Conservation (phyloP, 2,888 invertebrate genomes). For the Steinernema scapterisci region DNA sequence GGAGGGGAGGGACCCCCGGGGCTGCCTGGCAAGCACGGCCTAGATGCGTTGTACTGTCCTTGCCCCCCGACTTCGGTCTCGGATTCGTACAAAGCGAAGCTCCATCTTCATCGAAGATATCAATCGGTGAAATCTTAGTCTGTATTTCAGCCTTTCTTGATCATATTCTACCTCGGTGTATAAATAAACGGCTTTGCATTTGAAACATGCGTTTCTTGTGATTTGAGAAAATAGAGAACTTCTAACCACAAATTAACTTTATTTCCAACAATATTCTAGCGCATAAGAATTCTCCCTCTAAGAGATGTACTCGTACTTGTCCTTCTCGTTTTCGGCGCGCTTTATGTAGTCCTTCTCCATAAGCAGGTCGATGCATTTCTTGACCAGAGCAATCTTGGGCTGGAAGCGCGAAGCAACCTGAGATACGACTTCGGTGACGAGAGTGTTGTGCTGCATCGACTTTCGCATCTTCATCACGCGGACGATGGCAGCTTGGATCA, state of each 20-base stretch:
- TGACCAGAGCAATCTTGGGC: constrained; percentile 75
- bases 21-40: background rate
- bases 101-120: background rate
- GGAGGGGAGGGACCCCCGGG: constrained; percentile 13
- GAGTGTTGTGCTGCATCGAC: constrained; percentile 84
- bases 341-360: constrained; percentile 85
- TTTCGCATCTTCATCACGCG: constrained; percentile 94
- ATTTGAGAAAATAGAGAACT: too few species aligned
- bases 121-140: background rate
- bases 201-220: too few species aligned
- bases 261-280: too few species aligned
- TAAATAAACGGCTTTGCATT: too few species aligned
- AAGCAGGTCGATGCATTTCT: constrained; percentile 99
- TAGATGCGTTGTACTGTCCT: background rate
- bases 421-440: constrained; percentile 93
- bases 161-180: too few species aligned
- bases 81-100: background rate
- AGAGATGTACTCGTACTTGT: constrained; percentile 48
- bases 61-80: background rate
- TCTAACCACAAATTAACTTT: too few species aligned
- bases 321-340: constrained; percentile 44
- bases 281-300: constrained; percentile 11
- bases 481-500: constrained; percentile 77
- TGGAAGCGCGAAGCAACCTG: constrained; percentile 93
- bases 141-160: too few species aligned